Base-by-base conservation (phyloP, 1,140 invertebrate species). In the Chironomus tepperi region DNA sequence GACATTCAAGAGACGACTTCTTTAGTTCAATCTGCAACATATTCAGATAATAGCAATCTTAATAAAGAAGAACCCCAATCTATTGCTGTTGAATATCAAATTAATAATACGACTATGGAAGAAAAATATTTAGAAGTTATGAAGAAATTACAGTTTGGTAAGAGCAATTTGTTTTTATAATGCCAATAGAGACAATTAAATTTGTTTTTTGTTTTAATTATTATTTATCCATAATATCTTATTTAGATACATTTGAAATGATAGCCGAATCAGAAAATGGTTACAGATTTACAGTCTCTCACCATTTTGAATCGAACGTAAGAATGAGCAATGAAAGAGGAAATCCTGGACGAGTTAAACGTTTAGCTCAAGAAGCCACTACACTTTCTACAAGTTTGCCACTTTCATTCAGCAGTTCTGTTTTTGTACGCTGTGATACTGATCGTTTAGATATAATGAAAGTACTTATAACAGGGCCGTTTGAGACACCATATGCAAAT, bases 371-470 rank as follows among this genome's bases (percentile, higher is more conserved):
- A 84, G 97, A 98, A 84, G 91, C 95, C 74, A 95, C 97, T 34
- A 98, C 96, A 10, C 86, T 98, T n/a, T 95, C 94, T 72, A 96
- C 94, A 74, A 93, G 93, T 73, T 85, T 98, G 76, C 96, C 97
- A 74, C 87, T 98, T 18, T 97, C 95, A 19, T 95, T 92, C 78
- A 96, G 93, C 81, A 97, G 94, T 80, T 94, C 93, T 77, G 96
- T 98, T 72, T 98, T 98, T 87, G 95, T 98, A 73, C 88, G 96
- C 76, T 97, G 95, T 84, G 96, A 97, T 84, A 91, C 93, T 74
- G 95, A 97, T 81, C 87, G 96, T 77, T 85, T 98, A 72, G 95
- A 98, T 83, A 89, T 98, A 75, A 98, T 97, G 95, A 98, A 96
- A 88, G 93, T 97, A 57, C 83, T 98, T 75, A 97, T 98, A 80